phyloP scores from a whole-genome alignment of 2,797 vertebrate species.

The Ispidina picta region DNA sequence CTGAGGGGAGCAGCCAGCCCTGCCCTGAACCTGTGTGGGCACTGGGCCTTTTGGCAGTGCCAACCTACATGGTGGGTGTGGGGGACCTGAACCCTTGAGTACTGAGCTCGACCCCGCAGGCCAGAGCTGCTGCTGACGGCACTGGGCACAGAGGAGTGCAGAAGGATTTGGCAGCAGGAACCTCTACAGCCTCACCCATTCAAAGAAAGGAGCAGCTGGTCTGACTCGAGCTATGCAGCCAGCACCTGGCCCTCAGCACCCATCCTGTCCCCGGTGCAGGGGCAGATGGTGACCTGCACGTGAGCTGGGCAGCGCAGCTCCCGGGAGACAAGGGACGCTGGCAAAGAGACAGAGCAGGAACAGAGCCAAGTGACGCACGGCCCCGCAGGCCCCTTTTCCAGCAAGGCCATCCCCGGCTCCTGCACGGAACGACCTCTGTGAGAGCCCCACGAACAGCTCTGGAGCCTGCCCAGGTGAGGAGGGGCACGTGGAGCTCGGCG shows the following conservation, averaged over 20 bases:
- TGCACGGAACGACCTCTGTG: not conserved
- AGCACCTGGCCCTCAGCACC: not conserved
- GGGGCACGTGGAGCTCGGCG: not conserved
- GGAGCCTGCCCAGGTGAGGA: not conserved
- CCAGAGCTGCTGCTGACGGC: not conserved
- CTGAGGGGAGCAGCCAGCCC: not conserved
- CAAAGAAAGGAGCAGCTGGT: not conserved
- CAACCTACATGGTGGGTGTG: not conserved
- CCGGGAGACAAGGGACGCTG: not conserved
- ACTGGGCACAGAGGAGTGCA: fast-evolving
- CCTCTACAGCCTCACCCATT: fast-evolving
- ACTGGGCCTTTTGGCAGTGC: not conserved
- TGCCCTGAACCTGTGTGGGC: not conserved
- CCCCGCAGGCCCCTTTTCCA: not conserved
- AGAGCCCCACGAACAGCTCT: not conserved
- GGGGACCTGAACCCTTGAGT: fast-evolving
- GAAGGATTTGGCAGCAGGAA: not conserved
- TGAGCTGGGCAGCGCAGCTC: not conserved
- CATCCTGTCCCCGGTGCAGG: not conserved
- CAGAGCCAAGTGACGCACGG: not conserved
- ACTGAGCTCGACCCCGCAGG: fast-evolving
- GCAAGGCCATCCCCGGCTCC: not conserved
- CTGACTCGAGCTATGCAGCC: not conserved
- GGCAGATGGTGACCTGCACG: not conserved
- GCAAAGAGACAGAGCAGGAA: not conserved